These are phyloP conservation scores for Luperina nickerlii DNA, from an alignment of 2,888 invertebrate genomes.

Conservation along the genomic window DNA sequence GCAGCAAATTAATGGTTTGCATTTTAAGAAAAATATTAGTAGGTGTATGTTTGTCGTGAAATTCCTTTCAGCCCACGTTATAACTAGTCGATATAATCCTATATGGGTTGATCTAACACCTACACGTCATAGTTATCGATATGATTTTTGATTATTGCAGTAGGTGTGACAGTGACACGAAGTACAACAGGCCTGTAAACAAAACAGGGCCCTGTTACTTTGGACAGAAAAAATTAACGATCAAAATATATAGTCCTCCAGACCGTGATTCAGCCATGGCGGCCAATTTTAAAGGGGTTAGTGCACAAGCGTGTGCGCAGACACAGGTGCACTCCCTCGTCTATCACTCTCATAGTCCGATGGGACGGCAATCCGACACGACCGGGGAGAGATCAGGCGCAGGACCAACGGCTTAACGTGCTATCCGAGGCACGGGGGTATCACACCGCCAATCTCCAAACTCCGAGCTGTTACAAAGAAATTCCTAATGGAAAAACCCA, in stretches of 20 bases:
- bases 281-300: too few species aligned
- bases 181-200: neutral
- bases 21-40: constrained; percentile 17
- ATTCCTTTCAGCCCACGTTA: constrained; percentile 49
- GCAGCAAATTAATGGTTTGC: neutral
- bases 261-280: neutral
- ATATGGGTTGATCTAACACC: constrained; percentile 41
- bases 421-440: too few species aligned
- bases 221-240: neutral
- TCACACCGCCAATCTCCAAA: too few species aligned
- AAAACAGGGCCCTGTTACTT: neutral
- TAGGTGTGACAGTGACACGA: constrained; percentile 14
- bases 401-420: too few species aligned
- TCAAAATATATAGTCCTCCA: neutral
- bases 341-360: neutral
- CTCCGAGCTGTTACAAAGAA: neutral
- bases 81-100: constrained; percentile 4
- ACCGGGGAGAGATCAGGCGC: neutral
- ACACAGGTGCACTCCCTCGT: neutral
- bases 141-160: neutral
- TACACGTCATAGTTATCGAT: constrained; percentile 26
- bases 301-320: neutral
- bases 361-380: neutral
- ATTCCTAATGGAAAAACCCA: too few species aligned
- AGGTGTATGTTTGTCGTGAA: constrained; percentile 39